These are phyloP conservation scores for Cnemophilus loriae DNA, from an alignment of 2,113 vertebrate genomes.

Conservation along the genomic window DNA sequence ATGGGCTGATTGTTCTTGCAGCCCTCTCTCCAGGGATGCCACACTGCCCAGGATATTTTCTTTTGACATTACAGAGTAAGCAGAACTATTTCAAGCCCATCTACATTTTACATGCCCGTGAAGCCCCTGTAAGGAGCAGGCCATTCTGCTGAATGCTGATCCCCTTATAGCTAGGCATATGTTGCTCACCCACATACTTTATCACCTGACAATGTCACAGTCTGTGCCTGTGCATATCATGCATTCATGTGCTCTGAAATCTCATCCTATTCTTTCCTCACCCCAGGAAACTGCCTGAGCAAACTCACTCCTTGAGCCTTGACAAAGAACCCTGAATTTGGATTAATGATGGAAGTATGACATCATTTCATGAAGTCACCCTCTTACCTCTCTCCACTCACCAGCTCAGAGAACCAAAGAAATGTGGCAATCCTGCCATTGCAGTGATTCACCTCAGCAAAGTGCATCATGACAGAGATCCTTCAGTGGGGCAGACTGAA, in stretches of 20 bases:
- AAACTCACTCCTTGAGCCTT: background rate
- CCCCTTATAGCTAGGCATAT: constrained; percentile 19
- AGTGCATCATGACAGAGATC: background rate
- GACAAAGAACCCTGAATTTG: background rate
- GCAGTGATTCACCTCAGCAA: background rate
- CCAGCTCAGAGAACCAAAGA: background rate
- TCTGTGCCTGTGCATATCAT: constrained; percentile 19
- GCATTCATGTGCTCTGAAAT: background rate
- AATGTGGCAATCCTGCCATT: background rate
- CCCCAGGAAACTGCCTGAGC: background rate
- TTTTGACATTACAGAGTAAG: background rate
- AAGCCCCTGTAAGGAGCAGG: background rate
- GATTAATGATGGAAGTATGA: background rate
- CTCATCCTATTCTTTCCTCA: background rate
- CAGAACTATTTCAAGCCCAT: background rate
- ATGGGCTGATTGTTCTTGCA: background rate
- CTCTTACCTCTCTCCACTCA: background rate
- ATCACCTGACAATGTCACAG: constrained; percentile 36
- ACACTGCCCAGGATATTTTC: background rate
- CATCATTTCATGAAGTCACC: background rate
- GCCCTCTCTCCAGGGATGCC: background rate
- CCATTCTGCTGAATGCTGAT: background rate
- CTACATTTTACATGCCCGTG: background rate
- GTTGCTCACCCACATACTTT: constrained; percentile 37
- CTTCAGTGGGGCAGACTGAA: background rate